Percentiles rank a stretch among this genome's conserved stretches.
These are phyloP conservation scores for Hoplostethus atlanticus DNA, from an alignment of 2,797 vertebrate genomes.

Conservation along the genomic window DNA sequence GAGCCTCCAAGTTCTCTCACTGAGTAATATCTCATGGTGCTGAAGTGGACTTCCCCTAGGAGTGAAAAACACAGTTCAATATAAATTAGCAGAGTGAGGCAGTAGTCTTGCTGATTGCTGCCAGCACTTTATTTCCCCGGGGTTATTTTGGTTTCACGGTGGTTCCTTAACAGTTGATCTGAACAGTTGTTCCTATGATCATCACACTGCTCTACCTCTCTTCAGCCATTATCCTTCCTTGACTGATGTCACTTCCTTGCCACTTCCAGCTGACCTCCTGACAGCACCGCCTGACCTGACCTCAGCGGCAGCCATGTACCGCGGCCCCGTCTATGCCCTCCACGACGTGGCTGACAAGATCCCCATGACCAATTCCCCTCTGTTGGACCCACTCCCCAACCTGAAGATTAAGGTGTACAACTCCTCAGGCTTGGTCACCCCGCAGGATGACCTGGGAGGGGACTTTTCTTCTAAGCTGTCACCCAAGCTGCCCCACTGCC, in stretches of 20 bases:
- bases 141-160: constrained; percentile 47
- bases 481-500: constrained; percentile 92
- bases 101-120: constrained; percentile 51
- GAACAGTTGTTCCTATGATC: not conserved
- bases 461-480: constrained; percentile 94
- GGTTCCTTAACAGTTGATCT: constrained; percentile 3
- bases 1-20: constrained; percentile 59
- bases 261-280: constrained; percentile 89
- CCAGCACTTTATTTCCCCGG: constrained; percentile 51
- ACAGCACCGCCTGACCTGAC: constrained; percentile 96
- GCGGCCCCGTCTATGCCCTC: constrained; percentile 95
- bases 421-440: constrained; percentile 92
- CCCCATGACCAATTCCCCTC: constrained; percentile 98
- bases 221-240: not conserved
- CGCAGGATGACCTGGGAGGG: constrained; percentile 94
- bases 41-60: constrained; percentile 70
- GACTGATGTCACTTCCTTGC: constrained; percentile 5
- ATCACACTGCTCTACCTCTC: not conserved
- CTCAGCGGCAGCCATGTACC: constrained; percentile 96
- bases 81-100: constrained; percentile 49
- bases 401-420: constrained; percentile 98
- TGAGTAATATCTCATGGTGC: constrained; percentile 67
- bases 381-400: constrained; percentile 96
- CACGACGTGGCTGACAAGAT: constrained; percentile 98
- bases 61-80: constrained; percentile 49